Base-by-base conservation (phyloP, 2,113 vertebrate species). In the Lethenteron reissneri region DNA sequence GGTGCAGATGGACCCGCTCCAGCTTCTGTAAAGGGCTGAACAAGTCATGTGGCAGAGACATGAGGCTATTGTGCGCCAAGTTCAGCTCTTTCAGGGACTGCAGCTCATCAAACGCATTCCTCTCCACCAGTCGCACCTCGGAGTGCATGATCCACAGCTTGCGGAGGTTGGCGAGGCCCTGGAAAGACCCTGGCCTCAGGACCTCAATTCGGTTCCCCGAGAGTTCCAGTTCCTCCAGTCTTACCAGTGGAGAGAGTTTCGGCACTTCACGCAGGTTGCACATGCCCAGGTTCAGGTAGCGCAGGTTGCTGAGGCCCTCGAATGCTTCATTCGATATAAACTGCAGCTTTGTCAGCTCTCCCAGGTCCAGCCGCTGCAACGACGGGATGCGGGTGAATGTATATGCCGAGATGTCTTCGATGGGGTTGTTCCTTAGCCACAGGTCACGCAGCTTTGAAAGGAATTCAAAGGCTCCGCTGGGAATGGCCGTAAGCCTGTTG, bases 121-220 rank as follows among this genome's bases (percentile, higher is more conserved):
- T 85, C 77, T 97, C 92, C 25, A 99, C 91, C 72, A 78, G 75
- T 75, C 80, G 85, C 78, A 99, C 86, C 78, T 86, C 90, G 10
- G 92, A 94, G 83, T 94, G 96, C 94, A 99, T 99, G 76, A 99
- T 90, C 94, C 94, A 99, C 9, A 99, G 84, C 78, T 99, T 99
- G 19, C 87, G 88, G 74, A 99, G 83, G 71, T 87, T 88, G 72
- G 84, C 87, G 12, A 99, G 82, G 62, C 92, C 92, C 17, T 82
- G 85, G 80, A 97, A 96, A 41, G 92, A 87, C 58, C 85, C 86
- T 0, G 94, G 94, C 58, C 87, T 84, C 75, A 99, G 84, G 73
- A 84, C 82, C 4, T 91, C 90, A 77, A 99, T 96, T 80, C 90
- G 80, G 74, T 99, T 99, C 73, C 91, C 90, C 3, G 94, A 99